Conservation (phyloP, 2,797 vertebrate genomes). For the Atherinosoma microstoma region DNA sequence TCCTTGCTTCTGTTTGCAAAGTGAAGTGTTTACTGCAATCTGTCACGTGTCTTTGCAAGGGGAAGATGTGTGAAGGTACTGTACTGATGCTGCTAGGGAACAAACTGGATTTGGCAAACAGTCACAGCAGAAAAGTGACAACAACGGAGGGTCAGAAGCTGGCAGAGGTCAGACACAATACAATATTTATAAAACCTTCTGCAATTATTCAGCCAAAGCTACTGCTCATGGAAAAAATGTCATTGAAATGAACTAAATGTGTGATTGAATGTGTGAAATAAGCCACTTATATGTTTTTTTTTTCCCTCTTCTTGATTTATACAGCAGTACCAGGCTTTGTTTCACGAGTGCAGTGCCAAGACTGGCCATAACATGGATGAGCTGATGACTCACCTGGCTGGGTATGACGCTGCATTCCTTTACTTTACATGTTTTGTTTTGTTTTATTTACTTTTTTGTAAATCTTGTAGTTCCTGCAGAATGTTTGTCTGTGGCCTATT, state of each 20-base stretch:
- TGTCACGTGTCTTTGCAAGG: constrained; percentile 65
- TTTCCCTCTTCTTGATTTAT: constrained; percentile 3
- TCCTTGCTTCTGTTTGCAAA: not conserved
- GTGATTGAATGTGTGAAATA: not conserved
- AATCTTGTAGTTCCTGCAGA: constrained; percentile 2
- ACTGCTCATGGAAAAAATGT: not conserved
- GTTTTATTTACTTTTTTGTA: not conserved
- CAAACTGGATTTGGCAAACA: constrained; percentile 76
- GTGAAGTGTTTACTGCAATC: not conserved
- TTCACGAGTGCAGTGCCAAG: constrained; percentile 88
- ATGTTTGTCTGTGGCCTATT: constrained; percentile 3
- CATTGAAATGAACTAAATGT: not conserved
- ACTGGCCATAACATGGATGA: constrained; percentile 82
- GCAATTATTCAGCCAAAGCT: constrained; percentile 20
- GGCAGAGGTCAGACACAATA: constrained; percentile 78
- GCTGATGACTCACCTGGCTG: constrained; percentile 84
- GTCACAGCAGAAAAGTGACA: constrained; percentile 68
- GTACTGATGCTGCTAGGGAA: constrained; percentile 86
- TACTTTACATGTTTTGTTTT: not conserved
- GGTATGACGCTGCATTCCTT: constrained; percentile 67
- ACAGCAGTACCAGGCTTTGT: constrained; percentile 86
- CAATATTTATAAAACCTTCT: constrained; percentile 38
- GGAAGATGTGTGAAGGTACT: constrained; percentile 79
- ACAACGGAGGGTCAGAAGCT: constrained; percentile 79
- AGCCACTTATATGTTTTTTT: not conserved